Evolutionary conservation across 2,797 vertebrate species (phyloP).

Genomic region (Lepilemur septentrionalis): DNA sequence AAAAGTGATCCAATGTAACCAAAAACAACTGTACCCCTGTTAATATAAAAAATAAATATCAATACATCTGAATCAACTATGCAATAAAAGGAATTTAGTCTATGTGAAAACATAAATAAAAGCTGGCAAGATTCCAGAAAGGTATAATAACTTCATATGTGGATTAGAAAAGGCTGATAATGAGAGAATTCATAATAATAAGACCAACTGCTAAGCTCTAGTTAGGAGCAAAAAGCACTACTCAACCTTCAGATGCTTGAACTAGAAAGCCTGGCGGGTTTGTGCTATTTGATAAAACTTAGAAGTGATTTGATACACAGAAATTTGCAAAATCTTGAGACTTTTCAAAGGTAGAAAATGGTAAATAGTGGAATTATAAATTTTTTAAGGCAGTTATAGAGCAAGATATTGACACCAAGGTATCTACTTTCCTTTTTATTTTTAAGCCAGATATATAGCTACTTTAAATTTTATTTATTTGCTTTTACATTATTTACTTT

Average conservation of each 20-base stretch:
- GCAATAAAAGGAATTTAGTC: background rate
- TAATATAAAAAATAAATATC: background rate
- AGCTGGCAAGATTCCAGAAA: slow-evolving; percentile 27
- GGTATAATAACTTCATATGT: background rate
- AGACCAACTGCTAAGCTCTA: background rate
- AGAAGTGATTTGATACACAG: background rate
- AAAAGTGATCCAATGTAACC: background rate
- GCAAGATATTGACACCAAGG: background rate
- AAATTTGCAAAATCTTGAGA: background rate
- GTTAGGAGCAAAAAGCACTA: background rate
- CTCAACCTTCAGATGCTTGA: background rate
- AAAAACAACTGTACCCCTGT: background rate
- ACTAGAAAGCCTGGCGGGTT: background rate
- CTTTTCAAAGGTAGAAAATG: background rate
- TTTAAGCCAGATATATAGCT: background rate
- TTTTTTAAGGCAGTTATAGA: background rate
- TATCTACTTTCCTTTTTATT: background rate
- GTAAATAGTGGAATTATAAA: background rate
- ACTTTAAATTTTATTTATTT: slow-evolving; percentile 1
- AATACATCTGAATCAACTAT: background rate
- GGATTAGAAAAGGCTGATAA: background rate
- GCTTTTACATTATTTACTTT: background rate
- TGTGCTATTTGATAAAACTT: background rate
- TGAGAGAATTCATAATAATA: background rate
- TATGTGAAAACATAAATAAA: background rate